A percentile compares a stretch with the other conserved stretches of the same genome.
phyloP scores from a whole-genome alignment of 1,140 invertebrate species.

The Luehdorfia chinensis region DNA sequence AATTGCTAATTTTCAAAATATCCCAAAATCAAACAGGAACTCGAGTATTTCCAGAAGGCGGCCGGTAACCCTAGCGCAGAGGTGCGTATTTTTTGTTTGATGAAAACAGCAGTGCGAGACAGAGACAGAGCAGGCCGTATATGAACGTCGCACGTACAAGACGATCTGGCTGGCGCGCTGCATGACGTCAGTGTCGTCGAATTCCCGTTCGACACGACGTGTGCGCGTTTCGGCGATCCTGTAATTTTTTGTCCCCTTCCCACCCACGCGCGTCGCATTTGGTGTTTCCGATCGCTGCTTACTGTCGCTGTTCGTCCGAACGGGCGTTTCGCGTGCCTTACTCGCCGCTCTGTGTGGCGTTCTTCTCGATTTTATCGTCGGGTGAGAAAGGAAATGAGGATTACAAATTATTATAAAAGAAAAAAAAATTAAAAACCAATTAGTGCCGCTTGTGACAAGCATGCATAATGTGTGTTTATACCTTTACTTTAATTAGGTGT shows the following conservation, averaged over 20 bases:
- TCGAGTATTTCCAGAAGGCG: too few species aligned
- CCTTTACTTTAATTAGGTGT: constrained; percentile 11
- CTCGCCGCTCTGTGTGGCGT: constrained; percentile 42
- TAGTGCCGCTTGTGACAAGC: constrained; percentile 30
- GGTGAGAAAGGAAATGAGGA: constrained; percentile 28
- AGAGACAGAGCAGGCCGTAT: constrained; percentile 22
- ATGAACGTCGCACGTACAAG: constrained; percentile 81
- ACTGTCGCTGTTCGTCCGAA: constrained; percentile 26
- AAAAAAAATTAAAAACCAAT: constrained; percentile 36
- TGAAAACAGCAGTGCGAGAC: constrained; percentile 22
- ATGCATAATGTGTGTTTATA: constrained; percentile 36
- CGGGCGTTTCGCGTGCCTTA: constrained; percentile 42
- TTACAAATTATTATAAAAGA: constrained; percentile 42
- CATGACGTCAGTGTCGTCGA: constrained; percentile 87
- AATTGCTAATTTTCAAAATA: too few species aligned
- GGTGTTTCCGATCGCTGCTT: constrained; percentile 19
- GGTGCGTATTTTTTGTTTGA: constrained; percentile 29
- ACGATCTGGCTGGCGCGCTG: constrained; percentile 90
- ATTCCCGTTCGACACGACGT: constrained; percentile 74
- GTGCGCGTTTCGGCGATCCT: constrained; percentile 61
- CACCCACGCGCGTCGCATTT: constrained; percentile 25
- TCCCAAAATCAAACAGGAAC: too few species aligned
- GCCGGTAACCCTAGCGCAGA: too few species aligned
- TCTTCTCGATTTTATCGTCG: constrained; percentile 26
- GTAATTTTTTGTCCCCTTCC: constrained; percentile 48